phyloP scores from a whole-genome alignment of 2,797 vertebrate species.

The Xyrichtys novacula region DNA sequence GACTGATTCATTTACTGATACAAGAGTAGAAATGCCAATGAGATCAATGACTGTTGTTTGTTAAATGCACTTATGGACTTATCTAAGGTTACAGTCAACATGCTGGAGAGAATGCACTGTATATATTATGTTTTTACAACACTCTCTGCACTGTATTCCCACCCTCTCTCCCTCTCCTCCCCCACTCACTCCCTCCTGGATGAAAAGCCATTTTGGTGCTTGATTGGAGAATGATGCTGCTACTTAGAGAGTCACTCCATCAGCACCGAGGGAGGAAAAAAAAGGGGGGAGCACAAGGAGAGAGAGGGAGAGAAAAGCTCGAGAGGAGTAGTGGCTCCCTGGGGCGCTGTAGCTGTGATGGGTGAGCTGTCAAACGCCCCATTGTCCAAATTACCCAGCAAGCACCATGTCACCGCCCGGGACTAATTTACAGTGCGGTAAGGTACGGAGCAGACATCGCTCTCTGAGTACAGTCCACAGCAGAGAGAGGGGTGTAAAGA shows the following conservation, averaged over 20 bases:
- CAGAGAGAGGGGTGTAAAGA: constrained; percentile 27
- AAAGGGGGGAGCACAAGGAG: constrained; percentile 61
- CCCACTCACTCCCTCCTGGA: constrained; percentile 59
- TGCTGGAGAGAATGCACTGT: too few relatives aligned
- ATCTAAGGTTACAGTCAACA: too few relatives aligned
- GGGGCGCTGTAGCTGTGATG: constrained; percentile 83
- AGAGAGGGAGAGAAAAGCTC: constrained; percentile 73
- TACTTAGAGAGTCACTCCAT: constrained; percentile 86
- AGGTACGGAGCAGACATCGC: constrained; percentile 65
- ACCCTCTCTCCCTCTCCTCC: not conserved
- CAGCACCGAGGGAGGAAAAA: constrained; percentile 70
- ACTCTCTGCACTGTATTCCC: constrained; percentile 30
- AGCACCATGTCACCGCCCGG: constrained; percentile 85
- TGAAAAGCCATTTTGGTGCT: constrained; percentile 84
- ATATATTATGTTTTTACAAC: constrained; percentile 39
- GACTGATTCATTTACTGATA: not conserved
- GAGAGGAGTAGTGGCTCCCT: constrained; percentile 84
- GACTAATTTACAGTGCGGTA: constrained; percentile 86
- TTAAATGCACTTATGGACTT: too few relatives aligned
- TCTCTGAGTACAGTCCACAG: constrained; percentile 56
- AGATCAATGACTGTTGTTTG: too few relatives aligned
- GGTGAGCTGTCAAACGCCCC: constrained; percentile 92
- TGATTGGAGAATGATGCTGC: constrained; percentile 88
- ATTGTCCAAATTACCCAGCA: constrained; percentile 89
- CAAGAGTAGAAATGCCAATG: too few relatives aligned